These are phyloP conservation scores for Hormaphis cornu DNA, from an alignment of 1,140 invertebrate species.

Conservation along the genomic window DNA sequence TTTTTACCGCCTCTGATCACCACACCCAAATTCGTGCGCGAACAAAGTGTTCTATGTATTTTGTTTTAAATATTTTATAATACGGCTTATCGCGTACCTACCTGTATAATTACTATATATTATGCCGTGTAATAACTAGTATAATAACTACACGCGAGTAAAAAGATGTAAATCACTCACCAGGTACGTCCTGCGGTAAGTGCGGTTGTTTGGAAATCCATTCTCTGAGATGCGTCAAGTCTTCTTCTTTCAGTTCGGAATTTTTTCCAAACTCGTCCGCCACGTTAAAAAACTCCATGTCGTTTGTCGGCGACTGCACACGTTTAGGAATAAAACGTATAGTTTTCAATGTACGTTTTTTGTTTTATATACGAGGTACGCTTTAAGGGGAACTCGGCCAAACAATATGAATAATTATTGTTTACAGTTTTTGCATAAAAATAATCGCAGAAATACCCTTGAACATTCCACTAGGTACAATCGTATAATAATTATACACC, in stretches of 20 bases:
- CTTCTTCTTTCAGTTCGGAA: conserved; percentile 42
- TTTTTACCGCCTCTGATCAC: too few species aligned
- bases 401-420: too few species aligned
- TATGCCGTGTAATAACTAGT: too few species aligned
- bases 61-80: too few species aligned
- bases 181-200: conserved; percentile 39
- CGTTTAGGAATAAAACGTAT: too few species aligned
- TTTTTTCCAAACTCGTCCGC: conserved; percentile 43
- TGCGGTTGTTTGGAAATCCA: conserved; percentile 44
- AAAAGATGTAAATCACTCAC: background rate
- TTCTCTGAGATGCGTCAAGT: conserved; percentile 40
- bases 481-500: too few species aligned
- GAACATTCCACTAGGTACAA: background rate
- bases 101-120: too few species aligned
- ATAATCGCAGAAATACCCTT: background rate
- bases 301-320: background rate
- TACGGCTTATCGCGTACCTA: too few species aligned
- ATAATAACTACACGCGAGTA: background rate
- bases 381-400: too few species aligned
- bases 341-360: background rate
- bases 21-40: too few species aligned
- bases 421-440: background rate
- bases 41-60: too few species aligned
- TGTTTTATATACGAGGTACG: too few species aligned
- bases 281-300: conserved; percentile 16